Evolutionary conservation across 23 tunicate species (phyloP).

Genomic region (Ascidia mentula): DNA sequence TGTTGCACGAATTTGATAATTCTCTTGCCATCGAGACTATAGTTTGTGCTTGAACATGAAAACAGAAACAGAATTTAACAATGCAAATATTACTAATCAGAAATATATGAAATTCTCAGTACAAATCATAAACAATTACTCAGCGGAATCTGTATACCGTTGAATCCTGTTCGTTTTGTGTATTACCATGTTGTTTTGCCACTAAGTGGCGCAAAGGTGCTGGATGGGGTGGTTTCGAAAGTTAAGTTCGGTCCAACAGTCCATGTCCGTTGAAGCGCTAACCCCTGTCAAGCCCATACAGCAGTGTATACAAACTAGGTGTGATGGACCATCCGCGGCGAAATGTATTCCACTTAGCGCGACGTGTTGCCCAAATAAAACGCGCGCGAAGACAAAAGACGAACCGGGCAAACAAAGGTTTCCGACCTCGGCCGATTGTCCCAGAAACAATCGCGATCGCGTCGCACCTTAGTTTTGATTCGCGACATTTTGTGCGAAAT

Average conservation of each 20-base stretch:
- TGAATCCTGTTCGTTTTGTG: not conserved
- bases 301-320: slow-evolving; percentile 9
- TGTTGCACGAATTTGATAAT: no score
- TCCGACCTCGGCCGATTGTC: not conserved
- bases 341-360: not conserved
- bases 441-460: not conserved
- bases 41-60: no score
- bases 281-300: not conserved
- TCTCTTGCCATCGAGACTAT: no score
- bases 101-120: no score
- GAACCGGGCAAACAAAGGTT: not conserved
- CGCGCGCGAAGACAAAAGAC: not conserved
- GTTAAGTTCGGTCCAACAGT: not conserved
- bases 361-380: not conserved
- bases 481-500: not conserved
- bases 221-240: not conserved
- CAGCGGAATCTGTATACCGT: no score
- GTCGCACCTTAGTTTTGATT: slow-evolving; percentile 7
- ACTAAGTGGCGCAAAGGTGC: not conserved
- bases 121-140: no score
- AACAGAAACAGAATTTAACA: no score
- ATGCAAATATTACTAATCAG: no score
- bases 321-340: not conserved
- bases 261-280: not conserved
- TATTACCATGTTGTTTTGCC: no score